Base-by-base conservation (phyloP, 2,113 vertebrate genomes). In the Morone chrysops region DNA sequence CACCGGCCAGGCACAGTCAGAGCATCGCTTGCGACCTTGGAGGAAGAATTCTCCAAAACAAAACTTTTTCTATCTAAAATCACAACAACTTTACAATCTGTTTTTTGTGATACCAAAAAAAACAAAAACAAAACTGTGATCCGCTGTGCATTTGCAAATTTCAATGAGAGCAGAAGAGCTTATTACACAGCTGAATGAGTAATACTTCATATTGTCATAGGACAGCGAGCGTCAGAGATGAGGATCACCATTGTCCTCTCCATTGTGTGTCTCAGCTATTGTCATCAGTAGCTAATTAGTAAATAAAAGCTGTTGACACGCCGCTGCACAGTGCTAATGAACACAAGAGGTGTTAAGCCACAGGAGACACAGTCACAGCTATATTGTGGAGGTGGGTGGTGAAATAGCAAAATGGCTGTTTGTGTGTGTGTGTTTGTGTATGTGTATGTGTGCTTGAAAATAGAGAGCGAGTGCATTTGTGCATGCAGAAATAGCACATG, bases 241-340 rank as follows among this genome's bases (percentile, higher is more conserved):
- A 89, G 73, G 71, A 88, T 84, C 78, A 62, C 68, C 80, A 77
- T 77, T 77, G 86, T 89, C 84, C 70, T 67, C 74, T 61, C 75
- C 76, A 54, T 59, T 80, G 75, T 81, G 83, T 16, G 31, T 53
- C 82, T 47, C 76, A 36, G 89, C 83, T 86, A 83, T 84, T 89
- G 83, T 90, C 87, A 87, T 89, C 87, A 88, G 78, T 65, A 22
- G 40, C 78, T 93, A 92, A 94, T 92, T 93, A 88, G 87, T 81
- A 89, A 94, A 92, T 91, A 90, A 91, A 87, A 83, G 89, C 81
- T 83, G 86, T 89, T 93, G 92, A 92, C 86, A 89, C 81, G 65
- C 68, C 71, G 41, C 78, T 82, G 91, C 88, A 79, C 87, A 71
- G 84, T 41, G 81, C 88, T 90, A 92, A 93, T 90, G 90, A 93